These are phyloP conservation scores for Acrocephalus kingi DNA, from an alignment of 2,113 vertebrate genomes.

Conservation along the genomic window DNA sequence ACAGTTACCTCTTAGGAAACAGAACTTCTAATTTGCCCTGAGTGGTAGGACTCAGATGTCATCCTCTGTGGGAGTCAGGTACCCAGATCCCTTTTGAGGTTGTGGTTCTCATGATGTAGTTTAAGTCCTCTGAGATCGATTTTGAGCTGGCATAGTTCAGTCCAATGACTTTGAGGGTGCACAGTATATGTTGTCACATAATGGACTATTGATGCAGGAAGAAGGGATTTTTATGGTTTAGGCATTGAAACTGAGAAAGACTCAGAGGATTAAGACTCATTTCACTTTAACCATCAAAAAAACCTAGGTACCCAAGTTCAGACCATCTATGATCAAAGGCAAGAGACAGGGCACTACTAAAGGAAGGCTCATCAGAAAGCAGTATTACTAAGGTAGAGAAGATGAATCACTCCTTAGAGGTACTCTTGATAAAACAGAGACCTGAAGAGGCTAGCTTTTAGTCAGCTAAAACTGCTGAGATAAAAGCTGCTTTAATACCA, in stretches of 20 bases:
- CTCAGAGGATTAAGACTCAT: neutral
- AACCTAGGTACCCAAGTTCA: neutral
- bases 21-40: neutral
- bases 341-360: neutral
- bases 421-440: neutral
- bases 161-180: neutral
- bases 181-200: neutral
- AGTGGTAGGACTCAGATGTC: neutral
- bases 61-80: neutral
- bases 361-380: neutral
- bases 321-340: neutral
- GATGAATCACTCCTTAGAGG: neutral
- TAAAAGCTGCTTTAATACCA: neutral
- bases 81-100: neutral
- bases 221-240: neutral
- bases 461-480: neutral
- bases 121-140: neutral
- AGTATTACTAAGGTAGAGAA: neutral
- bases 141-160: neutral
- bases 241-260: neutral
- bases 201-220: neutral
- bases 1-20: conserved; percentile 30
- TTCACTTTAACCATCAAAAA: neutral
- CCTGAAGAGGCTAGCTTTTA: neutral
- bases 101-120: neutral